phyloP scores from a whole-genome alignment of 1,140 invertebrate species.

The Theocolax elegans region DNA sequence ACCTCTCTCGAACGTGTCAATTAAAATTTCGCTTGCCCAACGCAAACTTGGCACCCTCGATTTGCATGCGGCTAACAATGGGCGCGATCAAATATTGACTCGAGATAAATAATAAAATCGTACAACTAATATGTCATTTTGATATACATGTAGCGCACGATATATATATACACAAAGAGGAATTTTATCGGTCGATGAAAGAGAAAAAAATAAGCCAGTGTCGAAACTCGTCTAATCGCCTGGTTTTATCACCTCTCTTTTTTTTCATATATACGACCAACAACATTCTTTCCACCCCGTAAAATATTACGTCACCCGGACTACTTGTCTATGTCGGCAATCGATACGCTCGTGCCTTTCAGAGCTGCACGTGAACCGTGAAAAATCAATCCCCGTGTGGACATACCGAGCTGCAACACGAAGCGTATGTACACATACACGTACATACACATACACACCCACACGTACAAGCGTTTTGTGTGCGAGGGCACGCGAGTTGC shows the following conservation, averaged over 20 bases:
- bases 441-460: slow-evolving; percentile 35
- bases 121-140: no score
- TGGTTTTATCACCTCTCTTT: background rate
- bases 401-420: background rate
- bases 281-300: background rate
- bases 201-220: background rate
- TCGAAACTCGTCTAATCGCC: background rate
- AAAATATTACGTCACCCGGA: slow-evolving; percentile 1
- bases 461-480: slow-evolving; percentile 15
- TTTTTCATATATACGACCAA: no score
- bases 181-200: no score
- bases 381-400: slow-evolving; percentile 28
- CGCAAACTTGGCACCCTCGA: no score
- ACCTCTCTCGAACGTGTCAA: no score
- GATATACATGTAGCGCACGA: no score
- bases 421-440: slow-evolving; percentile 36
- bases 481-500: slow-evolving; percentile 39
- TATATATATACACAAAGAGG: no score
- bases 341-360: slow-evolving; percentile 44
- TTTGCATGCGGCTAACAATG: no score
- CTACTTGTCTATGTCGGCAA: slow-evolving; percentile 44
- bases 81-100: no score
- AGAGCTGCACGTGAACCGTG: slow-evolving; percentile 40
- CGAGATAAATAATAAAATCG: no score
- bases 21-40: no score